Evolutionary conservation across 1,140 invertebrate species (phyloP), one percentile per base, ranked within the genome.

Genomic region (Hyles vespertilio): DNA sequence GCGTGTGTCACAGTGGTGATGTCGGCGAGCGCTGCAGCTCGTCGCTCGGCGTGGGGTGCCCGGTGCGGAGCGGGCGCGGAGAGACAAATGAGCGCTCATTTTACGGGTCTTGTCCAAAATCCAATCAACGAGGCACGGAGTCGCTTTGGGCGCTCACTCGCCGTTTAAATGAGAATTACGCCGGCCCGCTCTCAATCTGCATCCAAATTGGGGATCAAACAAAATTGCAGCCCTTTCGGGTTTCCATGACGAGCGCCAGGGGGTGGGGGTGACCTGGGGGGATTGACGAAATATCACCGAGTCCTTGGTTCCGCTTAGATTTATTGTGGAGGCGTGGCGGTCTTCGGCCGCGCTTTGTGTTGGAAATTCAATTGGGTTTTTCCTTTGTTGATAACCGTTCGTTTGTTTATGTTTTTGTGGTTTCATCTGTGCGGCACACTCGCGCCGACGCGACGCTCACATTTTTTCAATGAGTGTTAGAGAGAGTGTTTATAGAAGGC

Each of bases 141-240:
- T n/a, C 34, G 32, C 5, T 11, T 34, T 58, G 49, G 53, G 51
- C 32, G 45, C 33, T 56, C 32, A 40, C 33, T 56, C 52, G 61
- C 53, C 56, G 55, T 69, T 69, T 65, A 53, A 68, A 65, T 63
- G 47, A 65, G 64, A 64, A 71, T 72, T 62, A 72, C 59, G 61
- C 52, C 52, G 58, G 55, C 59, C 51, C 61, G 59, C 58, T 59
- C 58, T 64, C 61, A 55, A 70, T 73, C 65, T 70, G 62, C 65
- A 64, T 72, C 64, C 65, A 72, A 74, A 74, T 74, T 72, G 67
- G 56, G 65, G 72, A 69, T 74, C 69, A 69, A 74, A 72, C 67
- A 71, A 72, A 70, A 73, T 70, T 58, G 58, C 49, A 58, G 62
- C 63, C 45, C 60, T 57, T 40, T 33, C 11, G 40, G 8, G 32